Base-by-base conservation (phyloP, 2,113 vertebrate genomes). In the Amia ocellicauda region DNA sequence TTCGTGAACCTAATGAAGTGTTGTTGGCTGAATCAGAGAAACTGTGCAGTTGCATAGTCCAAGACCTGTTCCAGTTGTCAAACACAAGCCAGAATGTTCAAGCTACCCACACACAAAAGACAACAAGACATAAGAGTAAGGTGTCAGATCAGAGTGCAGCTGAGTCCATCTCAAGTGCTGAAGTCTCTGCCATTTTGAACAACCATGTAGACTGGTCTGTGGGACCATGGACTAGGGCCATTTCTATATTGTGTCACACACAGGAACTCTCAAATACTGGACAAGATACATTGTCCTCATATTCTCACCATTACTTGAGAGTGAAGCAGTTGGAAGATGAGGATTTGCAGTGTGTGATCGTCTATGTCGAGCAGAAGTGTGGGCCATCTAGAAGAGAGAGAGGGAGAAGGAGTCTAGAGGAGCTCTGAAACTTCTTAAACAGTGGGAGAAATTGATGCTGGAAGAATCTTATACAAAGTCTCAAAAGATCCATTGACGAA, bases 331-430 rank as follows among this genome's bases (percentile, higher is more conserved):
- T 47, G 7, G 11, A 51, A 16, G 69, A 67, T 22, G 26, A 17
- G 16, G 36, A 2, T 43, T 71, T 2, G 67, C 64, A 3, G 54
- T n/a, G 56, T 17, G 64, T 71, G 0, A 16, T 67, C 3, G 58
- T 2, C 16, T 72, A 53, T 31, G 40, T 69, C 16, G 52, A 65
- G 28, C 19, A 45, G 9, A 2, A 22, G 2, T 20, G 60, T 0
- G 40, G 63, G 27, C 71, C 63, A 0, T 60, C 71, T 14, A 69
- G 67, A n/a, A n/a, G 19, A 36, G 71, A 11, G 71, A 66, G 2
- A 27, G 13, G 22, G 26, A 20, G 1, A 23, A 52, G 22, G 67
- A 69, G 20, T 8, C 28, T 3, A 3, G 47, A 1, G 4, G 22
- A 0, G 63, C 60, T 16, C 2, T 36, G 1, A 47, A 27, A 36